Base-by-base conservation (phyloP, 2,113 vertebrate genomes). In the Microtus montanus region DNA sequence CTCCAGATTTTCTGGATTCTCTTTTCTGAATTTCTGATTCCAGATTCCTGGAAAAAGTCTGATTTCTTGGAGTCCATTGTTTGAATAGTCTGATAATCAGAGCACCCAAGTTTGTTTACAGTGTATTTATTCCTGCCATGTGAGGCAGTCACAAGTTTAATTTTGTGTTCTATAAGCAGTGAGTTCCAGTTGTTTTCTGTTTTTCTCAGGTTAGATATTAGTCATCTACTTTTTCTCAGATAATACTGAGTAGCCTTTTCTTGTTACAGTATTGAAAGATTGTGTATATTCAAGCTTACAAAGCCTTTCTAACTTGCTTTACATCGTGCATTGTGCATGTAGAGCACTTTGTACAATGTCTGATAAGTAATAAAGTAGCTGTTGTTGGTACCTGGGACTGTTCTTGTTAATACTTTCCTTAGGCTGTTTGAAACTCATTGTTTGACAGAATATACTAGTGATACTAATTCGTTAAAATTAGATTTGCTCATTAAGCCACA, bases 391-490 rank as follows among this genome's bases (percentile, higher is more conserved):
- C 54, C 35, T 54, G 2, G 64, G 38, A 19, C 8, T 73, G 26
- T n/a, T 83, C 13, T 90, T 90, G 15, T 90, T 93, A 80, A 74
- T 41, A 61, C 47, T 30, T 41, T 89, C 22, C 89, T 94, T 90
- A n/a, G 54, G 70, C 63, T 73, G 44, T 86, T 87, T 70, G 66
- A 73, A 94, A 54, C 38, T 89, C n/a, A 73, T 54, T 47, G 66
- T 94, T 86, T 86, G n/a, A 61, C n/a, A 82, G 17, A 52, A 44
- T 90, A 33, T 77, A 87, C 41, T 93, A 92, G 38, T 83, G 49
- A 90, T 73, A 49, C 13, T 80, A 58, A 75, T 70, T 95, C 61
- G 38, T 87, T 82, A 86, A 75, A 82, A 87, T 87, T 61, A 92
- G 7, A 24, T 83, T 94, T 90, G 22, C 11, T 13, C 82, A 28